Evolutionary conservation across 2,888 invertebrate species (phyloP), one percentile per base, ranked within the genome.

Genomic region (Drosophila cracens): DNA sequence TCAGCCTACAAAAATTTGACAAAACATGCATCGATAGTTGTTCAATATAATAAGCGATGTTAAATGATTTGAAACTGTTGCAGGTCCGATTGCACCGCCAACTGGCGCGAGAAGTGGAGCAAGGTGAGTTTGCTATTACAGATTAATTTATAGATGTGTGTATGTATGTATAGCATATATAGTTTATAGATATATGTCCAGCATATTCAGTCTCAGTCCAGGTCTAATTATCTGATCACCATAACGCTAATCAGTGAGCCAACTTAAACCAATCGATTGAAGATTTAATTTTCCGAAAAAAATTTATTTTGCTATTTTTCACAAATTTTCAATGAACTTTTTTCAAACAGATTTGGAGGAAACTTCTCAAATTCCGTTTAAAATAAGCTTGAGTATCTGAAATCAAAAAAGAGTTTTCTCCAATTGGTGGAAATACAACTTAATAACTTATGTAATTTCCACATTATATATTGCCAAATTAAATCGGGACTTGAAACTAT

Each of bases 61-160:
- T 34, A 27, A 43, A 64, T 58, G 31, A 63, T 40, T 31, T 34
- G 56, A 51, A 40, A 49, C 21, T 51, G 29, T 59, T 63, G 13
- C 73, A 84, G 84, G 84, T 98, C 97, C 60, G 99, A 99, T 93
- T 99, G 99, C 92, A 99, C 99, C 0, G 98, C 98, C 1, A 97
- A 97, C 92, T 98, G 98, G 98, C 94, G 98, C 40, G 97, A 97
- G 92, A 99, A 99, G 92, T 99, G 99, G 99, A 97, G 97, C 94
- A 95, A 98, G 95, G 97, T 93, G 77, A 84, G 60, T 25, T 16
- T 36, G 4, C 27, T 34, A n/a, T 59, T 7, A 1, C 2, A n/a
- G 2, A 27, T 25, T 2, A 46, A 16, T 25, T 8, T 2, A 46
- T 25, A 46, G 21, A 46, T 13, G 13, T 40, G 7, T 40, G 0